These are phyloP conservation scores for Zoanthus solanderi DNA, from an alignment of 92 coral and sea anemone genomes.

Conservation along the genomic window DNA sequence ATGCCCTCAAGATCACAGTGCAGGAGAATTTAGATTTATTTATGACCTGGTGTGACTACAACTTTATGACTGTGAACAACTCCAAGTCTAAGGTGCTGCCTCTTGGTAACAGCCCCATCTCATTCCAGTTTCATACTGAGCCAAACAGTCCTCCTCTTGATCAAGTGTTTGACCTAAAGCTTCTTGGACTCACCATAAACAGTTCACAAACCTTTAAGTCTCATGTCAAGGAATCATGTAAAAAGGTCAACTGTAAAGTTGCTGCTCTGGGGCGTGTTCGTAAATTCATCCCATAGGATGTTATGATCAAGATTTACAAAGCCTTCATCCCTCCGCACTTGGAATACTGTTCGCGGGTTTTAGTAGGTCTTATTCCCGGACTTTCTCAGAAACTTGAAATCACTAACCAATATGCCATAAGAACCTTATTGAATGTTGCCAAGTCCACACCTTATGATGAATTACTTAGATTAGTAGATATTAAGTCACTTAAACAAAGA, in stretches of 20 bases:
- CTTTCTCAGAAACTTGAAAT: constrained; percentile 30
- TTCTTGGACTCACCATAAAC: constrained; percentile 17
- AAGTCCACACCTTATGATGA: constrained; percentile 39
- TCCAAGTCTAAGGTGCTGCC: constrained; percentile 33
- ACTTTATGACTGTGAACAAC: constrained; percentile 11
- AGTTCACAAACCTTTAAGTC: not conserved
- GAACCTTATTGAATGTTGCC: constrained; percentile 19
- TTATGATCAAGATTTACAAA: constrained; percentile 45
- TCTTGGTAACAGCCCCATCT: not conserved
- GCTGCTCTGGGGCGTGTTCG: constrained; percentile 32
- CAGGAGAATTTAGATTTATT: constrained; percentile 20
- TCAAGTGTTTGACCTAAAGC: constrained; percentile 3
- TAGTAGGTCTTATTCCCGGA: constrained; percentile 28
- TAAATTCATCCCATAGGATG: constrained; percentile 33
- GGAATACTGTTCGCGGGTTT: constrained; percentile 36
- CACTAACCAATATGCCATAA: constrained; percentile 47
- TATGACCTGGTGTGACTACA: constrained; percentile 17
- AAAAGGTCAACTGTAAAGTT: constrained; percentile 26
- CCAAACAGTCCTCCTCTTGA: constrained; percentile 21
- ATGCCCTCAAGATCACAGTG: not conserved
- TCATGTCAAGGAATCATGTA: constrained; percentile 6
- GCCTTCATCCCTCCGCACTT: constrained; percentile 47
- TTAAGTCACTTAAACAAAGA: constrained; percentile 22
- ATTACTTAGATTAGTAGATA: constrained; percentile 15
- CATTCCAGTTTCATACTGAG: constrained; percentile 20